phyloP scores from a whole-genome alignment of 2,888 invertebrate species.

The Drosophila quinaria region DNA sequence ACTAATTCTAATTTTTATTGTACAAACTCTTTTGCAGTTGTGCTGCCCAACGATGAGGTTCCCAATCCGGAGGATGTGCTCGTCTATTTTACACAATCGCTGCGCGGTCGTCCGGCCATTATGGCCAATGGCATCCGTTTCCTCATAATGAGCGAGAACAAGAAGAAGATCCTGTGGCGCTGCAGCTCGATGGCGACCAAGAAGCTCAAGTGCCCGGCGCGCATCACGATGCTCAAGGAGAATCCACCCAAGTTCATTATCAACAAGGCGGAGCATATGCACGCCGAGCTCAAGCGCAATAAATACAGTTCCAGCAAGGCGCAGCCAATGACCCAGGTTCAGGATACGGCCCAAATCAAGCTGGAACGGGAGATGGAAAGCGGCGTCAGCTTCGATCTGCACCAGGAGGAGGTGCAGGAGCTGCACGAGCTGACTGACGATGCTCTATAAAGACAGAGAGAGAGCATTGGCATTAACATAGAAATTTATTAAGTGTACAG shows the following conservation, averaged over 20 bases:
- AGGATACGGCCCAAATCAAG: conserved; percentile 63
- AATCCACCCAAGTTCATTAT: conserved; percentile 85
- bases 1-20: conserved; percentile 21
- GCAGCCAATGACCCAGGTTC: conserved; percentile 43
- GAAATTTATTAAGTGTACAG: conserved; percentile 30
- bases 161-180: conserved; percentile 85
- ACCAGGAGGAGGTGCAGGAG: conserved; percentile 63
- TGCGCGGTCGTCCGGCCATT: conserved; percentile 85
- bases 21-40: conserved; percentile 71
- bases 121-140: conserved; percentile 86
- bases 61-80: conserved; percentile 84
- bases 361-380: conserved; percentile 69
- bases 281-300: conserved; percentile 85
- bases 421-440: conserved; percentile 62
- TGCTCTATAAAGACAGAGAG: conserved; percentile 39
- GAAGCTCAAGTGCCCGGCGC: conserved; percentile 85
- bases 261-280: conserved; percentile 85
- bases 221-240: conserved; percentile 85
- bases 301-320: conserved; percentile 84
- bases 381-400: conserved; percentile 70
- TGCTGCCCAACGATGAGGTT: conserved; percentile 83
- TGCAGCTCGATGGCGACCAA: conserved; percentile 86
- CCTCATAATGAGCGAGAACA: conserved; percentile 86
- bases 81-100: conserved; percentile 85
- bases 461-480: conserved; percentile 45